Evolutionary conservation across 1,140 invertebrate species (phyloP).

Genomic region (Coboldia fuscipes): DNA sequence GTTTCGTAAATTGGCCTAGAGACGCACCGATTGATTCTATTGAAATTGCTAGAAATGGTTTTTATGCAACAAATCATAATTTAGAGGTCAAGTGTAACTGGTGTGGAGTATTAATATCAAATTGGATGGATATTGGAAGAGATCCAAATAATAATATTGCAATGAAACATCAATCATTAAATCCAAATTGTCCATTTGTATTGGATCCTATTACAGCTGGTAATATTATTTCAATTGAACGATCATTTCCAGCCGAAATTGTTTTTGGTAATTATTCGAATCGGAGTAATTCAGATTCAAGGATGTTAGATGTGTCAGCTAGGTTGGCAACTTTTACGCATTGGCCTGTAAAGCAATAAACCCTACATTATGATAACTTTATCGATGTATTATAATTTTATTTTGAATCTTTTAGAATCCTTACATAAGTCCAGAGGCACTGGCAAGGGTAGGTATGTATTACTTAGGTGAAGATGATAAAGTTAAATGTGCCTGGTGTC

Average conservation of each 20-base stretch:
- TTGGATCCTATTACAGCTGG: slow-evolving; percentile 33
- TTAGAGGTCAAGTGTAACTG: slow-evolving; percentile 52
- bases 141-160: slow-evolving; percentile 16
- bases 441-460: slow-evolving; percentile 56
- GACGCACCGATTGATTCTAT: slow-evolving; percentile 35
- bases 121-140: slow-evolving; percentile 59
- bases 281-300: slow-evolving; percentile 13
- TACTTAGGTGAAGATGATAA: slow-evolving; percentile 25
- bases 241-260: slow-evolving; percentile 5
- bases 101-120: slow-evolving; percentile 43
- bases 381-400: neutral
- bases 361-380: neutral
- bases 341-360: slow-evolving; percentile 31
- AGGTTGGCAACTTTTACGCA: slow-evolving; percentile 31
- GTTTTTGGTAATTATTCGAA: slow-evolving; percentile 7
- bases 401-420: slow-evolving; percentile 11
- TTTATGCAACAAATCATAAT: slow-evolving; percentile 47
- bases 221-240: slow-evolving; percentile 30
- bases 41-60: slow-evolving; percentile 58
- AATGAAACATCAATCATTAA: slow-evolving; percentile 33
- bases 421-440: slow-evolving; percentile 34
- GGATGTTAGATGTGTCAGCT: slow-evolving; percentile 13
- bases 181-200: slow-evolving; percentile 51
- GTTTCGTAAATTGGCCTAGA: slow-evolving; percentile 46
- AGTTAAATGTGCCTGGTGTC: slow-evolving; percentile 60